phyloP scores from a whole-genome alignment of 2,888 invertebrate genomes.

The Alloplasta piceator region DNA sequence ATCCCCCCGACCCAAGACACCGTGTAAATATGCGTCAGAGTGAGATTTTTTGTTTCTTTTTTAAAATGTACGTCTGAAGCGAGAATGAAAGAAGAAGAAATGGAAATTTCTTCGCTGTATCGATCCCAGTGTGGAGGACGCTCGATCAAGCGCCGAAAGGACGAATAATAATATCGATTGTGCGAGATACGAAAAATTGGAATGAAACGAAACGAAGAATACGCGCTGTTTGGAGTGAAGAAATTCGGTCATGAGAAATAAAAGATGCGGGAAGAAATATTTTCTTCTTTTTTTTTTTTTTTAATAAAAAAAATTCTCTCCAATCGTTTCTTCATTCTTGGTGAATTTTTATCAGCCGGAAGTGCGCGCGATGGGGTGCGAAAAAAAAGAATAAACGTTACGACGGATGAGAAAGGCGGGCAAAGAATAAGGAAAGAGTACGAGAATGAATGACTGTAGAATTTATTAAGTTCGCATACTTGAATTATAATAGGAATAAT shows the following conservation, averaged over 20 bases:
- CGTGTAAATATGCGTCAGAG: slow-evolving; percentile 56
- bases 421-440: slow-evolving; percentile 4
- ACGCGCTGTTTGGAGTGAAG: neutral
- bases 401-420: neutral
- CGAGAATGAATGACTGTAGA: slow-evolving; percentile 37
- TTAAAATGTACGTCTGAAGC: slow-evolving; percentile 27
- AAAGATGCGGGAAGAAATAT: slow-evolving; percentile 1
- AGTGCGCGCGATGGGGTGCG: neutral
- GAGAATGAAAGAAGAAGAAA: slow-evolving; percentile 41
- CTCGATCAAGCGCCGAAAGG: slow-evolving; percentile 62
- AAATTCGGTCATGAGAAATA: neutral
- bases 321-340: too few relatives aligned
- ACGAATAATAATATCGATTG: slow-evolving; percentile 59
- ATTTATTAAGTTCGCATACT: slow-evolving; percentile 46
- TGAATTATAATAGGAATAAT: slow-evolving; percentile 29
- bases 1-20: neutral
- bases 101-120: slow-evolving; percentile 59
- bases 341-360: neutral
- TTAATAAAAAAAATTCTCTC: too few relatives aligned
- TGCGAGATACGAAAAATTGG: slow-evolving; percentile 28
- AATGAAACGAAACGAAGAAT: slow-evolving; percentile 21
- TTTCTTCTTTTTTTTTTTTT: too few relatives aligned
- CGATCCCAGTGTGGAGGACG: slow-evolving; percentile 72
- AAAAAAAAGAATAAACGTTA: neutral
- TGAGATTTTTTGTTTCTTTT: slow-evolving; percentile 42